Evolutionary conservation across 2,888 invertebrate species (phyloP), one percentile per base, ranked within the genome.

Genomic region (Phlogophora meticulosa): DNA sequence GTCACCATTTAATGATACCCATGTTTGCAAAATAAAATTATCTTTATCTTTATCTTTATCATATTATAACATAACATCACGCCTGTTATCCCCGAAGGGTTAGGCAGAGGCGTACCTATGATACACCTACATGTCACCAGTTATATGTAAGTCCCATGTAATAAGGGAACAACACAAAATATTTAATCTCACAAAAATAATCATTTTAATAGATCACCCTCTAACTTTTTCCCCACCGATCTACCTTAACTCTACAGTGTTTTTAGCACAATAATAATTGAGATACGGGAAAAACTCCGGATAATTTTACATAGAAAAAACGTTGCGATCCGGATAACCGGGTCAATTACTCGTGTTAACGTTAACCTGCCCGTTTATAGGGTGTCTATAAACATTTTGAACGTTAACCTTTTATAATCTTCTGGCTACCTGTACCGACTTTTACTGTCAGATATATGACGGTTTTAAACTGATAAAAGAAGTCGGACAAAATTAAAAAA

Each of bases 321-420:
- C 58, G 53, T 73, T 78, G 77, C 60, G 75, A 64, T 28, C 75
- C 74, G 71, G 58, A 72, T 75, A 81, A 77, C 72, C 56, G 80
- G 78, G 49, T 72, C 75, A 82, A 80, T 80, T 78, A 80, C 72
- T 67, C 71, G 67, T 71, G 65, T 61, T 76, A 71, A 68, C 67
- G 59, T 70, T 72, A 49, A 63, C 63, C 62, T 58, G 65, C 61
- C 45, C 70, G 58, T 81, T 78, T 53, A 71, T 56, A 51, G 64
- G 57, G 72, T 34, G 45, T 60, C 61, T 71, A 71, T 68, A 51
- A 68, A 75, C 70, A 63, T 81, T 78, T 69, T 45, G 36, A 20
- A 45, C 61, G 45, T 60, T 68, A 51, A 68, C 49, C 49, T 74
- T 71, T 56, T 60, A 61, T 51, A 59, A 71, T 71, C 22, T 59